These are phyloP conservation scores for Ptychadena robeensis DNA, from an alignment of 2,797 vertebrate species.

Conservation along the genomic window DNA sequence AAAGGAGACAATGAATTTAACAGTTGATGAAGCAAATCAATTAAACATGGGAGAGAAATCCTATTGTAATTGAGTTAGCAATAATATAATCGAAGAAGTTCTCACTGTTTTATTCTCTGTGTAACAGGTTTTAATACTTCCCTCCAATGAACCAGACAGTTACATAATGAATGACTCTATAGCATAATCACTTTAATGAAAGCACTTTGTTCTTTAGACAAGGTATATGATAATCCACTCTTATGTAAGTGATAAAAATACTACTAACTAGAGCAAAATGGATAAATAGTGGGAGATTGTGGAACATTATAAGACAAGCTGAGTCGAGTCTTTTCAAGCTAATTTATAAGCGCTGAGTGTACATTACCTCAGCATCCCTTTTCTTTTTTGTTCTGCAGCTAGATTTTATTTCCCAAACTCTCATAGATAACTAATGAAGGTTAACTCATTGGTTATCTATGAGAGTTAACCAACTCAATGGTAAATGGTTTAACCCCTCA, in stretches of 20 bases:
- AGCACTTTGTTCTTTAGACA: neutral
- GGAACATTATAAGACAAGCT: no score
- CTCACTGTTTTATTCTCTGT: conserved; percentile 25
- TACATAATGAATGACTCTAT: neutral
- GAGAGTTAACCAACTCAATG: no score
- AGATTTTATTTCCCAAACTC: no score
- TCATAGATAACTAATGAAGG: no score
- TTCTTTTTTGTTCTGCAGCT: no score
- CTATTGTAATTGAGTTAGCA: conserved; percentile 33
- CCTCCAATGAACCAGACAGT: neutral
- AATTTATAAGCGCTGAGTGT: no score
- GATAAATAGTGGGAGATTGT: neutral
- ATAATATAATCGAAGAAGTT: conserved; percentile 28
- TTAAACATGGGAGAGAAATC: conserved; percentile 27
- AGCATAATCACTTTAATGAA: neutral
- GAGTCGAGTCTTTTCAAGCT: no score
- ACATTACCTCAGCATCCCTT: no score
- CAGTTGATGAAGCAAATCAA: conserved; percentile 42
- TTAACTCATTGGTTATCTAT: no score
- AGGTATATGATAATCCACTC: neutral
- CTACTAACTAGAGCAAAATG: neutral
- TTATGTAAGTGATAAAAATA: neutral
- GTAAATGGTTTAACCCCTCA: no score
- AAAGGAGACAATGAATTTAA: conserved; percentile 26
- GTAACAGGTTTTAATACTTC: conserved; percentile 1